Evolutionary conservation across 2,888 invertebrate genomes (phyloP).

Genomic region (Lasioglossum villosulum): DNA sequence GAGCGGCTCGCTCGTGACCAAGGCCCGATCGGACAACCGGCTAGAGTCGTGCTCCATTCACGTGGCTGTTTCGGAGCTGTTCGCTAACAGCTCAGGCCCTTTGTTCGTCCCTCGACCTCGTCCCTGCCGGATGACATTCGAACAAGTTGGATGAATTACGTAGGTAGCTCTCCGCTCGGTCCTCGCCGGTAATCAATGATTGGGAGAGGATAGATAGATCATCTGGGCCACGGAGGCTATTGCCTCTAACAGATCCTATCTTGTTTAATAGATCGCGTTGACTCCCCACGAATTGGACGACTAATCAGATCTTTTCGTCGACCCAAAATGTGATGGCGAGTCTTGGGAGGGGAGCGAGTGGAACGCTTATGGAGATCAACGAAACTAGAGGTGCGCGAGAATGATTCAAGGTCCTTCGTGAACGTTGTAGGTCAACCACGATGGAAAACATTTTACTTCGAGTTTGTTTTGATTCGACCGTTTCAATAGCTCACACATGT

Average conservation of each 20-base stretch:
- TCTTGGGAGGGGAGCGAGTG: not conserved
- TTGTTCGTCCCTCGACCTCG: slow-evolving; percentile 23
- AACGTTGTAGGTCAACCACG: no score
- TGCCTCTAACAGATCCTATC: not conserved
- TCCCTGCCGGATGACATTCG: not conserved
- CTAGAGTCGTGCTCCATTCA: slow-evolving; percentile 16
- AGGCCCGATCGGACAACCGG: slow-evolving; percentile 40
- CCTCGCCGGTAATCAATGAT: not conserved
- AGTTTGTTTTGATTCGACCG: no score
- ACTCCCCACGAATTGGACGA: not conserved
- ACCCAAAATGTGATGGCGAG: not conserved
- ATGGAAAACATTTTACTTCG: no score
- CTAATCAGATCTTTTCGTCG: not conserved
- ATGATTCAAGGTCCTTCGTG: not conserved
- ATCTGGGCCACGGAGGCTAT: not conserved
- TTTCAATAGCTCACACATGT: no score
- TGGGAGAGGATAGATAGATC: not conserved
- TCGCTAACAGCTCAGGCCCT: slow-evolving; percentile 16
- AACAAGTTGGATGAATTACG: slow-evolving; percentile 28
- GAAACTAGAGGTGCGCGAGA: not conserved
- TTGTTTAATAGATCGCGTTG: not conserved
- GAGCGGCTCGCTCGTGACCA: slow-evolving; percentile 51
- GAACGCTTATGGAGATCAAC: not conserved
- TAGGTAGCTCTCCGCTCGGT: not conserved
- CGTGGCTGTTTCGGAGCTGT: slow-evolving; percentile 28